These are phyloP conservation scores for Agriopis marginaria DNA, from an alignment of 2,888 invertebrate genomes.

Conservation along the genomic window DNA sequence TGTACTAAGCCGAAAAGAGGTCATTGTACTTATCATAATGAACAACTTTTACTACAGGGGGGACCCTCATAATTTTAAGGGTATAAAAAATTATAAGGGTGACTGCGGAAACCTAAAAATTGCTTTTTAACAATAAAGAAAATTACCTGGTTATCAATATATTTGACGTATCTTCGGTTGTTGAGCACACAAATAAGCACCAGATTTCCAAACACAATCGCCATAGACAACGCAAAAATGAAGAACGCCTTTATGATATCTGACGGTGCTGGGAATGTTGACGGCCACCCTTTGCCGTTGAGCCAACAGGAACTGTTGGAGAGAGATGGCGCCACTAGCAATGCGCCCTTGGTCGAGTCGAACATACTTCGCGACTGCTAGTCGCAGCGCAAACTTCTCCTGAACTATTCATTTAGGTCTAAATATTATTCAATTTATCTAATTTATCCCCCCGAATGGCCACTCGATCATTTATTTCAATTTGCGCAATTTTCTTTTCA, in stretches of 20 bases:
- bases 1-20: too few species aligned
- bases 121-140: neutral
- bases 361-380: constrained; percentile 86
- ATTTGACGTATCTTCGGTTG: constrained; percentile 93
- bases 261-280: constrained; percentile 88
- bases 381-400: constrained; percentile 75
- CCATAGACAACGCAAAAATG: constrained; percentile 91
- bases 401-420: constrained; percentile 83
- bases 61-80: too few species aligned
- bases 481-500: constrained; percentile 36
- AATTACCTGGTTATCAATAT: constrained; percentile 94
- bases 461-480: constrained; percentile 44
- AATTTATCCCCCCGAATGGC: constrained; percentile 44
- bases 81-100: too few species aligned
- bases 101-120: neutral
- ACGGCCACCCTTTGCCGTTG: constrained; percentile 88
- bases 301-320: constrained; percentile 94
- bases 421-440: constrained; percentile 75
- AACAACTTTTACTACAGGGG: too few species aligned
- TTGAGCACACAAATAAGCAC: constrained; percentile 94
- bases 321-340: constrained; percentile 92
- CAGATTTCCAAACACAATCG: constrained; percentile 92
- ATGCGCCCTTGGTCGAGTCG: constrained; percentile 89
- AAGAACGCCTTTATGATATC: constrained; percentile 92
- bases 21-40: too few species aligned